Conservation (phyloP, 2,888 invertebrate genomes). For the Caradrina kadenii region DNA sequence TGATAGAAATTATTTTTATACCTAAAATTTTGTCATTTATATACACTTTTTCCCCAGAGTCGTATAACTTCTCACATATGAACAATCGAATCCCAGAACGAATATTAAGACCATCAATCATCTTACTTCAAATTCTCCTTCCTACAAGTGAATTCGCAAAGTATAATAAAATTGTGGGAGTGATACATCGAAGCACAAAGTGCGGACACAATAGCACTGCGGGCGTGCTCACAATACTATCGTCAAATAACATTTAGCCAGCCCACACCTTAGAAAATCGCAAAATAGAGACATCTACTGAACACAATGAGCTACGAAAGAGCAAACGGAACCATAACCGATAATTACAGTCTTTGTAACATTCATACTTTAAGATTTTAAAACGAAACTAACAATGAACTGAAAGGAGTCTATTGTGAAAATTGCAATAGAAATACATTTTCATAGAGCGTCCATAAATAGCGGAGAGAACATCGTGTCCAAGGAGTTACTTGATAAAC, state of each 20-base stretch:
- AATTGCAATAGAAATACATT: constrained; percentile 74
- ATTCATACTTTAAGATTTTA: constrained; percentile 79
- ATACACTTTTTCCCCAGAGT: constrained; percentile 77
- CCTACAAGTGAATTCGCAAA: constrained; percentile 83
- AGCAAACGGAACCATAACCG: constrained; percentile 83
- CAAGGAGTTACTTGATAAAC: constrained; percentile 45
- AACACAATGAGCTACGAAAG: constrained; percentile 83
- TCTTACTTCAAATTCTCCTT: constrained; percentile 74
- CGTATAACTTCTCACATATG: constrained; percentile 85
- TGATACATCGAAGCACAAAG: constrained; percentile 84
- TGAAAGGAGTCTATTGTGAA: constrained; percentile 71
- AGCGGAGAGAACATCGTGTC: constrained; percentile 44
- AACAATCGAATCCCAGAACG: constrained; percentile 68
- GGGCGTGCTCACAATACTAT: constrained; percentile 87
- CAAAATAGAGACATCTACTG: constrained; percentile 88
- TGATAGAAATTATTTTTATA: neutral
- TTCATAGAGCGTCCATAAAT: constrained; percentile 70
- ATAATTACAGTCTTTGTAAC: constrained; percentile 89
- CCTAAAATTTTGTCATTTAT: constrained; percentile 24
- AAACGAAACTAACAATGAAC: constrained; percentile 78
- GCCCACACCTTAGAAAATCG: constrained; percentile 90
- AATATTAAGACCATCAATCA: constrained; percentile 83
- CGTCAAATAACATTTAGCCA: constrained; percentile 90
- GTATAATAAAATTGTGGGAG: constrained; percentile 88
- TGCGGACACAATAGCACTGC: constrained; percentile 81